phyloP scores from a whole-genome alignment of 2,888 invertebrate genomes.

The Morinoia aosen region DNA sequence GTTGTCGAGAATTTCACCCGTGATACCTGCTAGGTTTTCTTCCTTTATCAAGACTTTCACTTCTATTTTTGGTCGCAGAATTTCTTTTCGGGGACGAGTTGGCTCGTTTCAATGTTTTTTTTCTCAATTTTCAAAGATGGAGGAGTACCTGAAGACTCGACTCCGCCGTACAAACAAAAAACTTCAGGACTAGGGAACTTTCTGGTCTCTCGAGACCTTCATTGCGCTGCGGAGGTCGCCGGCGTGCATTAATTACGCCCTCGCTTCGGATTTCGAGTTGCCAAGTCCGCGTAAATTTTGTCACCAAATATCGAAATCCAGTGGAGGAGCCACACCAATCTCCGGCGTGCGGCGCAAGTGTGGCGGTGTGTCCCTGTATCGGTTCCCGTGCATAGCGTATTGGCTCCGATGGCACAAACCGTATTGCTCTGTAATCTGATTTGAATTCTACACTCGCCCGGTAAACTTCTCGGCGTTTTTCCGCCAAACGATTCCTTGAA shows the following conservation, averaged over 20 bases:
- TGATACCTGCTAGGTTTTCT: neutral
- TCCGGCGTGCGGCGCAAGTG: neutral
- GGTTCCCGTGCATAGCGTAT: neutral
- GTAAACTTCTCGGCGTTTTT: no score
- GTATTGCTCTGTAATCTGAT: no score
- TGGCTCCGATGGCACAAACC: no score
- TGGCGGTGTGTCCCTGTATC: neutral
- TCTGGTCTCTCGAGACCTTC: neutral
- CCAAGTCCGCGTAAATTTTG: neutral
- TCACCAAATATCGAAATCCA: neutral
- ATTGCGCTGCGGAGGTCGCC: neutral
- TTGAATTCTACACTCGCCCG: no score
- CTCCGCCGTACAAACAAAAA: neutral
- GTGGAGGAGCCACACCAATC: neutral
- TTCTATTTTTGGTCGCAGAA: neutral
- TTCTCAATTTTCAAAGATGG: neutral
- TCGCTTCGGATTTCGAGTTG: neutral
- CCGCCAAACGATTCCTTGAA: no score
- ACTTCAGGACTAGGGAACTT: neutral
- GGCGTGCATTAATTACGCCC: neutral
- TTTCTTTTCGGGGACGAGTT: neutral
- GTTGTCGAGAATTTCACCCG: neutral
- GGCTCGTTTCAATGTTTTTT: neutral
- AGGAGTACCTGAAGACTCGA: neutral
- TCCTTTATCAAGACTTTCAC: neutral